phyloP scores from a whole-genome alignment of 2,113 vertebrate genomes.

The Syrrhaptes paradoxus region DNA sequence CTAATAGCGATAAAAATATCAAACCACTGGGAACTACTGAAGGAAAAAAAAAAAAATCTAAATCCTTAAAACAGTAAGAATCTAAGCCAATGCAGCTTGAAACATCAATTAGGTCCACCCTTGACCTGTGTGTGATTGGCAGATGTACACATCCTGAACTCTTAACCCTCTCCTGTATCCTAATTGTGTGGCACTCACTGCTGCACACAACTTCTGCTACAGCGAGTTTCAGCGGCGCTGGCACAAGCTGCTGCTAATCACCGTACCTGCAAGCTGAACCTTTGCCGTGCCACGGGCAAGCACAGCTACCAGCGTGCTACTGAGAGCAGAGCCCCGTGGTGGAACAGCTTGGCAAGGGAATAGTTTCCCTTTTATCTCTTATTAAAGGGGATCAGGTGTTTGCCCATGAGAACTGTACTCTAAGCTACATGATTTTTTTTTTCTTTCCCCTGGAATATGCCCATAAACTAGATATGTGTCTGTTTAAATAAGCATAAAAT shows the following conservation, averaged over 20 bases:
- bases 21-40: neutral
- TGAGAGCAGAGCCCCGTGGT: neutral
- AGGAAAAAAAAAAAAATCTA: neutral
- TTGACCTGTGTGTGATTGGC: neutral
- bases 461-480: constrained; percentile 78
- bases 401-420: constrained; percentile 76
- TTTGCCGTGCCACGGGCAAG: neutral
- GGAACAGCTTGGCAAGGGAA: constrained; percentile 18
- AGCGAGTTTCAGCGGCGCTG: neutral
- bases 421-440: constrained; percentile 59
- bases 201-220: neutral
- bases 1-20: neutral
- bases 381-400: constrained; percentile 85
- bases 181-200: neutral
- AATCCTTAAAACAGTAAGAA: neutral
- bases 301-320: neutral
- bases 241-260: neutral
- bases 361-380: constrained; percentile 67
- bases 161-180: neutral
- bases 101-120: neutral
- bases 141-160: neutral
- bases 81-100: neutral
- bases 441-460: constrained; percentile 65
- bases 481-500: constrained; percentile 84
- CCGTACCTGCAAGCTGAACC: neutral